Conservation (phyloP, 2,888 invertebrate species). For the Zaprionus obscuricornis region DNA sequence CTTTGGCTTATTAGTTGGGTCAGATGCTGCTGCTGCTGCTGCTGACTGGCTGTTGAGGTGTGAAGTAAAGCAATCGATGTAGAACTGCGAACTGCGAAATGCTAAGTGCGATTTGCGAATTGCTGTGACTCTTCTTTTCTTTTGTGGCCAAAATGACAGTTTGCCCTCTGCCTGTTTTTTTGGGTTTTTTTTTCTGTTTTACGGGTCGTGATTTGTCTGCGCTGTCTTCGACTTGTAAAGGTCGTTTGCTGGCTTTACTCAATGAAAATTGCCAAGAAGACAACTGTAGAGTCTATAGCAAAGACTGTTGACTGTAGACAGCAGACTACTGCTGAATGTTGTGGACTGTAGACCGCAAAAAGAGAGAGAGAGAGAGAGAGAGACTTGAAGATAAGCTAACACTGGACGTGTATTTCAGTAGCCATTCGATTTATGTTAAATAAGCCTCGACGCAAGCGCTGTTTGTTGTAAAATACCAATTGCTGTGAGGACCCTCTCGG, state of each 20-base stretch:
- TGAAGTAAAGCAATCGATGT: no score
- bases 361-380: no score
- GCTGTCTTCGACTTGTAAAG: conserved; percentile 55
- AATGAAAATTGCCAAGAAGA: conserved; percentile 58
- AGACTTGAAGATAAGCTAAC: conserved; percentile 40
- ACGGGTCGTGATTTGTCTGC: conserved; percentile 76
- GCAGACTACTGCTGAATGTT: neutral
- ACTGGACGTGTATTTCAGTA: conserved; percentile 76
- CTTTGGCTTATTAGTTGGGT: conserved; percentile 71
- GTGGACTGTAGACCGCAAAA: neutral
- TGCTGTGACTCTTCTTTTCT: no score
- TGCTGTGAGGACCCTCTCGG: conserved; percentile 31
- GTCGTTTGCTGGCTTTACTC: conserved; percentile 72
- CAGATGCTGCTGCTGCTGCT: conserved; percentile 25
- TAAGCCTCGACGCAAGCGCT: conserved; percentile 69
- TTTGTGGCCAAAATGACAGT: conserved; percentile 40
- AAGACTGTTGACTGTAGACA: conserved; percentile 4
- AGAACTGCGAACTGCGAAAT: no score
- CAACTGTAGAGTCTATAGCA: conserved; percentile 30
- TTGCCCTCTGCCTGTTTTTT: conserved; percentile 46
- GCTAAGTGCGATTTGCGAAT: no score
- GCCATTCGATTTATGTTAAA: conserved; percentile 80
- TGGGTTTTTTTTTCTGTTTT: no score
- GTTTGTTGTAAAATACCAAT: conserved; percentile 79
- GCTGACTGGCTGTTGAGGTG: conserved; percentile 57